phyloP scores from a whole-genome alignment of 2,888 invertebrate genomes.

The Sussaba pulchella region DNA sequence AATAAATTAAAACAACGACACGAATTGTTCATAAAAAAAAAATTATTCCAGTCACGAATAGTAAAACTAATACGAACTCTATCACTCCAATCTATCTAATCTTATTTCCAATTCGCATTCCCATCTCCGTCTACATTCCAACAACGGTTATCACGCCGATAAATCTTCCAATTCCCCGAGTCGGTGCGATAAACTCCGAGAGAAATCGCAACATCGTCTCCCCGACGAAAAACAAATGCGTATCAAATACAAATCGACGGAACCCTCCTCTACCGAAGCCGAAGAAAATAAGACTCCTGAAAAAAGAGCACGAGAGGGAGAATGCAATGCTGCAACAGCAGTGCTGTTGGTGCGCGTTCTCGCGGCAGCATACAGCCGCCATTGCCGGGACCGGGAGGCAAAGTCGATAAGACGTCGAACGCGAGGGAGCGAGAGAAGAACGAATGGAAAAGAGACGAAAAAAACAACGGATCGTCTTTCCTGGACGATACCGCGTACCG shows the following conservation, averaged over 20 bases:
- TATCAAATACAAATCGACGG: conserved; percentile 28
- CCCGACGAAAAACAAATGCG: conserved; percentile 37
- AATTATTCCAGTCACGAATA: no score
- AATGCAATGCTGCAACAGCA: conserved; percentile 8
- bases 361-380: conserved; percentile 33
- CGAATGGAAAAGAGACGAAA: neutral
- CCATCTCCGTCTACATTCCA: conserved; percentile 12
- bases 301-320: neutral
- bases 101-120: conserved; percentile 4
- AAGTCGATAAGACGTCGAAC: conserved; percentile 53
- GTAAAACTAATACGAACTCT: neutral
- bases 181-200: neutral
- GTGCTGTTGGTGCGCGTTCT: neutral
- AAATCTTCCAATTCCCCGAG: conserved; percentile 51
- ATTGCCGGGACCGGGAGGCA: conserved; percentile 34
- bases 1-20: no score
- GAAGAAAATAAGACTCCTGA: neutral
- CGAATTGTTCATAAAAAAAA: no score
- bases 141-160: conserved; percentile 48
- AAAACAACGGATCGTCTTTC: conserved; percentile 28
- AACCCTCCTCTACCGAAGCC: neutral
- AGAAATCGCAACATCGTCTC: conserved; percentile 5
- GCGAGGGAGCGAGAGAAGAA: conserved; percentile 9
- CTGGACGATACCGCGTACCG: conserved; percentile 36
- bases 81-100: neutral